Evolutionary conservation across 1,140 invertebrate genomes (phyloP).

Genomic region (Scylla paramamosain): DNA sequence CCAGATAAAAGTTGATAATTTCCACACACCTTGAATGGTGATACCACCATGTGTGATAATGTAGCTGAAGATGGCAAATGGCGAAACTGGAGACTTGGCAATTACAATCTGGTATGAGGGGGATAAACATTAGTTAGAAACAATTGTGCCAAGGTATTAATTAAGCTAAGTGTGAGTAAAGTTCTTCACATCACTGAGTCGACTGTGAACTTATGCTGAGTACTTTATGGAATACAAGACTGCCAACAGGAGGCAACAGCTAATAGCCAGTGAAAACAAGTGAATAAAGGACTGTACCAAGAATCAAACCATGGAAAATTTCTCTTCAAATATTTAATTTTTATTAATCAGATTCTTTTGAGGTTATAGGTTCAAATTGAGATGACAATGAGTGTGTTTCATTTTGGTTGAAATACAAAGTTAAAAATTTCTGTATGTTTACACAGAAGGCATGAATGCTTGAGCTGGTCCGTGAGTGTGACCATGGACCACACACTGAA

Average conservation of each 20-base stretch:
- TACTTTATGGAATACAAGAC: not conserved
- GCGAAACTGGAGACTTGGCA: slow-evolving; percentile 63
- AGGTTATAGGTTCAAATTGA: too few species aligned
- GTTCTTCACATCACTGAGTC: not conserved
- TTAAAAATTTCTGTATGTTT: too few species aligned
- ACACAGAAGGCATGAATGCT: too few species aligned
- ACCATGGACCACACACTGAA: too few species aligned
- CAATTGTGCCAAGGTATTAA: not conserved
- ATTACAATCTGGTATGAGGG: slow-evolving; percentile 36
- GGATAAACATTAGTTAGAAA: not conserved
- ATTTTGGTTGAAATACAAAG: too few species aligned
- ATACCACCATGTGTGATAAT: slow-evolving; percentile 25
- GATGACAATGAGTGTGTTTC: too few species aligned
- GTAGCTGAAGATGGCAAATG: slow-evolving; percentile 53
- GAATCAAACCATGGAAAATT: too few species aligned
- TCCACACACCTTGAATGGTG: slow-evolving; percentile 30
- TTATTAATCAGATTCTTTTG: too few species aligned
- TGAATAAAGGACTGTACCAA: too few species aligned
- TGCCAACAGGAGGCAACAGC: not conserved
- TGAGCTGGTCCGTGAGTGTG: too few species aligned
- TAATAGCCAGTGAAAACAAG: not conserved
- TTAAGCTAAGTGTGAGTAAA: not conserved
- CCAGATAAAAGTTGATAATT: not conserved
- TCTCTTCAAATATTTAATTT: too few species aligned
- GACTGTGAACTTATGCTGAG: not conserved